phyloP scores from a whole-genome alignment of 2,797 vertebrate species.

The Sebastes steindachneri region DNA sequence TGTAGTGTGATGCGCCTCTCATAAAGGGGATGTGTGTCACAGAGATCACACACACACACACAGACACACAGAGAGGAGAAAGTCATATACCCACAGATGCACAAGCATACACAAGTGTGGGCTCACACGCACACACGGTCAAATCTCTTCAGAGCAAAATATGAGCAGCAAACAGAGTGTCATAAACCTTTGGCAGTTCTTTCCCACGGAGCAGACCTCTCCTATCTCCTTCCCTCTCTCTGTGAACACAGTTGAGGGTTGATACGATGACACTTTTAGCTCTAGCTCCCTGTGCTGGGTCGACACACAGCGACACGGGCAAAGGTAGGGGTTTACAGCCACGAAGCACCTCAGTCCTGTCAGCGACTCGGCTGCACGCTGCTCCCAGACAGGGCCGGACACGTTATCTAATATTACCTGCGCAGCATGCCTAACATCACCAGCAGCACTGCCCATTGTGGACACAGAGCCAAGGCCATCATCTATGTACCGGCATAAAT shows the following conservation, averaged over 20 bases:
- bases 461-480: neutral
- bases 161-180: conserved; percentile 34
- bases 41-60: conserved; percentile 10
- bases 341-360: conserved; percentile 39
- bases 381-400: conserved; percentile 19
- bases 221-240: conserved; percentile 12
- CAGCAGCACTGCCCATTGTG: conserved; percentile 6
- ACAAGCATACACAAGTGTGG: neutral
- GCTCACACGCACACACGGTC: neutral
- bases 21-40: conserved; percentile 45
- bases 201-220: conserved; percentile 21
- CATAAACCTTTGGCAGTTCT: conserved; percentile 31
- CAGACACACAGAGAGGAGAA: neutral
- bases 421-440: conserved; percentile 1
- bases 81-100: conserved; percentile 8
- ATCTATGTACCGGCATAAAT: neutral
- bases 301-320: conserved; percentile 47
- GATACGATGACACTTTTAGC: conserved; percentile 50
- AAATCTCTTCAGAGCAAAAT: conserved; percentile 37
- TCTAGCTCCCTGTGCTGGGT: conserved; percentile 26
- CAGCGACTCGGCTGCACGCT: conserved; percentile 39
- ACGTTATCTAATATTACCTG: conserved; percentile 25
- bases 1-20: conserved; percentile 68
- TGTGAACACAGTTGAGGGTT: conserved; percentile 36
- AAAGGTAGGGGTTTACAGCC: conserved; percentile 28